Percentiles rank a stretch among this genome's conserved stretches.
Conservation (phyloP, 2,113 vertebrate species). For the Anthoscopus minutus region DNA sequence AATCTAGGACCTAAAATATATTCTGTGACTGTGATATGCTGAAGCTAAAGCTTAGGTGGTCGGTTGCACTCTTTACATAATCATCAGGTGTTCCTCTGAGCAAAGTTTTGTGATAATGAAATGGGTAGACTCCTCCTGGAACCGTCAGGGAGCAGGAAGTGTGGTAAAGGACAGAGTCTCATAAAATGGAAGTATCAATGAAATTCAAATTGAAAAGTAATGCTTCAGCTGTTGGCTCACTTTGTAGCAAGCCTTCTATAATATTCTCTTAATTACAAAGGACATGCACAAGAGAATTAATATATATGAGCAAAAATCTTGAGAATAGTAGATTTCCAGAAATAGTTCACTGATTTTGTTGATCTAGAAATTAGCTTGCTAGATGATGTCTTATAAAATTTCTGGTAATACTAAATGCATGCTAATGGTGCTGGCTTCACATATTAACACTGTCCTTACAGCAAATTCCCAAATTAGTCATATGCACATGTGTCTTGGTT, state of each 20-base stretch:
- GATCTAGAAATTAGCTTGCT: slow-evolving; percentile 5
- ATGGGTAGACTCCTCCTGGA: not conserved
- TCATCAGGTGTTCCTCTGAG: not conserved
- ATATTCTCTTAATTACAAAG: not conserved
- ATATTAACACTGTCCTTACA: not conserved
- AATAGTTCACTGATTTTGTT: slow-evolving; percentile 20
- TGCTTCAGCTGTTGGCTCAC: not conserved
- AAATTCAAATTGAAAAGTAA: not conserved
- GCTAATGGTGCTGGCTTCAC: not conserved
- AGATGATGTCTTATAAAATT: not conserved
- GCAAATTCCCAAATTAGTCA: not conserved
- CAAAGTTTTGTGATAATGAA: not conserved
- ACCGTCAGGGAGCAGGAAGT: rapidly evolving
- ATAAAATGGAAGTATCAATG: not conserved
- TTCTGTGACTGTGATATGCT: not conserved
- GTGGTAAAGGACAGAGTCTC: not conserved
- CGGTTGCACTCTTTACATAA: not conserved
- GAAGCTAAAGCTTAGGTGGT: not conserved
- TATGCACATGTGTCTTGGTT: not conserved
- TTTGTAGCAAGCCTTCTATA: not conserved
- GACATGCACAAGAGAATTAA: slow-evolving; percentile 11
- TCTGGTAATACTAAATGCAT: not conserved
- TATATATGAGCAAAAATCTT: not conserved
- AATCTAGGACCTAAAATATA: not conserved
- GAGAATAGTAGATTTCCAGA: slow-evolving; percentile 1